Evolutionary conservation across 2,888 invertebrate genomes (phyloP).

Genomic region (Esperia sulphurella): DNA sequence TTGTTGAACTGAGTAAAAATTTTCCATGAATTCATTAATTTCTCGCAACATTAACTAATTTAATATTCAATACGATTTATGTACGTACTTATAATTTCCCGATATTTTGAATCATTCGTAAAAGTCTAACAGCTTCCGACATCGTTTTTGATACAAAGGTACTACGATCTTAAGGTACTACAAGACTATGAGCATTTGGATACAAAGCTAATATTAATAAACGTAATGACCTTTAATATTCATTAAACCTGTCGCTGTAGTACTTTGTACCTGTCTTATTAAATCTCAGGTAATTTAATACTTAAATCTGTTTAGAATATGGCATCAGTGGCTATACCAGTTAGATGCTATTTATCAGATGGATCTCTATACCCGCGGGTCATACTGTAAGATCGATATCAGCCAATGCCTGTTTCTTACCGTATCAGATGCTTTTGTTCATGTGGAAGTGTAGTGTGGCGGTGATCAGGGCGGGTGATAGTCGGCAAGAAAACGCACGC

Average conservation of each 20-base stretch:
- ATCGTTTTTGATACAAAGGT: too few species aligned
- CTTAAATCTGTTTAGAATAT: conserved; percentile 1
- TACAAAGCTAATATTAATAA: too few species aligned
- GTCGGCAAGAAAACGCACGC: too few species aligned
- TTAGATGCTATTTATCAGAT: background rate
- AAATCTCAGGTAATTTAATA: conserved; percentile 4
- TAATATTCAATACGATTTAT: too few species aligned
- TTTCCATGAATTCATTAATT: background rate
- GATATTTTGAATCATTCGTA: too few species aligned
- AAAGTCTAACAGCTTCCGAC: too few species aligned
- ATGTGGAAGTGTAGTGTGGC: background rate
- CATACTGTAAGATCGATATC: conserved; percentile 18
- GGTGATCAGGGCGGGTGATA: too few species aligned
- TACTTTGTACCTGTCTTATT: background rate
- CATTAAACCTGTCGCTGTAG: background rate
- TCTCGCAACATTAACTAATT: too few species aligned
- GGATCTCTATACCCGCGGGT: conserved; percentile 6
- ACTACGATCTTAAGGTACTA: too few species aligned
- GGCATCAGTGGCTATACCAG: background rate
- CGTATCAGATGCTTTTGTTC: conserved; percentile 14
- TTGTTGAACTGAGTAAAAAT: background rate
- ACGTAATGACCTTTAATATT: too few species aligned
- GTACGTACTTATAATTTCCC: too few species aligned
- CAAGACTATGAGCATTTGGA: too few species aligned
- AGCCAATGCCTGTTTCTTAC: conserved; percentile 10